These are phyloP conservation scores for Notechis scutatus DNA, from an alignment of 2,113 vertebrate species.

Conservation along the genomic window DNA sequence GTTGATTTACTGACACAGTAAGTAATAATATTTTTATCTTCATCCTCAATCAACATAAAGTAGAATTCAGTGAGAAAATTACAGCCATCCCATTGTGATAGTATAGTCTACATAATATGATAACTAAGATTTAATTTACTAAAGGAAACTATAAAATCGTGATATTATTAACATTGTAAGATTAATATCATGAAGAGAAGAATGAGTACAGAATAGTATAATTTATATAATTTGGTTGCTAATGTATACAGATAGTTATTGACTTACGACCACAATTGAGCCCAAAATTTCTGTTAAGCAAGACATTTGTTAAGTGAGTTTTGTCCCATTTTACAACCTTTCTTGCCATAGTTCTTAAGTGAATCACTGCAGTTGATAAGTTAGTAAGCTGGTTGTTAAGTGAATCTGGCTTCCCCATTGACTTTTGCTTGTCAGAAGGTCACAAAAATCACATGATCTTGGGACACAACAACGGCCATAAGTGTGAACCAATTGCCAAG, in stretches of 20 bases:
- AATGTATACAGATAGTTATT: background rate
- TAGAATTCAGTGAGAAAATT: background rate
- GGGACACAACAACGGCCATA: no score
- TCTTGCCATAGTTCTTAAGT: no score
- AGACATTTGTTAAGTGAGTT: no score
- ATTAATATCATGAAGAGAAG: background rate
- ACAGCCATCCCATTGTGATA: background rate
- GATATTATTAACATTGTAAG: background rate
- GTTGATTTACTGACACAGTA: slow-evolving; percentile 84
- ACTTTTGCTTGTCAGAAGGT: no score
- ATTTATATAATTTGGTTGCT: background rate
- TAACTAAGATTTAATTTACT: background rate
- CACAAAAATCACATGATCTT: no score
- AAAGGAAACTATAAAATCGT: background rate
- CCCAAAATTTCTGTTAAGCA: no score
- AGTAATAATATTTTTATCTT: slow-evolving; percentile 57
- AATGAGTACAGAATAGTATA: background rate
- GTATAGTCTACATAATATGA: background rate
- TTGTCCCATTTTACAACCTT: no score
- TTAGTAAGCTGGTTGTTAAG: no score
- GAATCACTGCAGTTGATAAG: no score
- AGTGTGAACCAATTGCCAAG: no score
- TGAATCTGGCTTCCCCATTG: no score
- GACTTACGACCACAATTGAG: no score
- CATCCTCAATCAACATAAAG: background rate